These are phyloP conservation scores for Dendroctonus ponderosae DNA, from an alignment of 1,140 invertebrate genomes.

Conservation along the genomic window DNA sequence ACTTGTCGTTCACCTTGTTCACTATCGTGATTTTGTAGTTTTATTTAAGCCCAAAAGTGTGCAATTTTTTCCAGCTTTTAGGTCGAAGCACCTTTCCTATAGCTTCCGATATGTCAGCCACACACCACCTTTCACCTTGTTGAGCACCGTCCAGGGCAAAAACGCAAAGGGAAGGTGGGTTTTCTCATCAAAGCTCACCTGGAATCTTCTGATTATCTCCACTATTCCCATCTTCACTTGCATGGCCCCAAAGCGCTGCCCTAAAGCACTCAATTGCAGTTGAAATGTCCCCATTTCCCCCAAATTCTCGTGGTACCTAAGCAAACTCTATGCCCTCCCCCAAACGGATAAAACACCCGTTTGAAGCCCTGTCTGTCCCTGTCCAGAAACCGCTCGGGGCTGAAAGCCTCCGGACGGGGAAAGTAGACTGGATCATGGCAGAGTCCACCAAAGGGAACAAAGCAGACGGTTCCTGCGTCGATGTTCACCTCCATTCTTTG, in stretches of 20 bases:
- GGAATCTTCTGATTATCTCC: conserved; percentile 51
- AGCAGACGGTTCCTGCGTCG: conserved; percentile 54
- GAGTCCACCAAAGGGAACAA: conserved; percentile 58
- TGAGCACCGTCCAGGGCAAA: conserved; percentile 21
- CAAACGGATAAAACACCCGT: conserved; percentile 59
- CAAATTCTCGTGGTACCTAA: conserved; percentile 48
- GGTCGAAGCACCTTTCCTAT: too few relatives aligned
- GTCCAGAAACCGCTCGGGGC: conserved; percentile 62
- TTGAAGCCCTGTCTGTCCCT: conserved; percentile 21
- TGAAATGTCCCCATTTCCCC: too few relatives aligned
- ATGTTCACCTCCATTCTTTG: conserved; percentile 45
- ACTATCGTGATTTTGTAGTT: too few relatives aligned
- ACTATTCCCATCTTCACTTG: conserved; percentile 55
- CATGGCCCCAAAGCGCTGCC: conserved; percentile 55
- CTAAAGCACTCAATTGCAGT: conserved; percentile 54
- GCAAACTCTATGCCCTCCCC: conserved; percentile 64
- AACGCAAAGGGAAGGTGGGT: conserved; percentile 38
- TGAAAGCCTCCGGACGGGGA: conserved; percentile 58
- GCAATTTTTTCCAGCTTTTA: too few relatives aligned
- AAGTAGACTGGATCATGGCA: conserved; percentile 57
- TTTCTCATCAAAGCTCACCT: conserved; percentile 40
- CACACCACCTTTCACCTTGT: conserved; percentile 48
- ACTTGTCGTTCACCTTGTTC: too few relatives aligned
- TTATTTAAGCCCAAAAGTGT: too few relatives aligned
- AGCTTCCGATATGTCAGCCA: conserved; percentile 48